Evolutionary conservation across 2,797 vertebrate genomes (phyloP).

Genomic region (Bufotes viridis): DNA sequence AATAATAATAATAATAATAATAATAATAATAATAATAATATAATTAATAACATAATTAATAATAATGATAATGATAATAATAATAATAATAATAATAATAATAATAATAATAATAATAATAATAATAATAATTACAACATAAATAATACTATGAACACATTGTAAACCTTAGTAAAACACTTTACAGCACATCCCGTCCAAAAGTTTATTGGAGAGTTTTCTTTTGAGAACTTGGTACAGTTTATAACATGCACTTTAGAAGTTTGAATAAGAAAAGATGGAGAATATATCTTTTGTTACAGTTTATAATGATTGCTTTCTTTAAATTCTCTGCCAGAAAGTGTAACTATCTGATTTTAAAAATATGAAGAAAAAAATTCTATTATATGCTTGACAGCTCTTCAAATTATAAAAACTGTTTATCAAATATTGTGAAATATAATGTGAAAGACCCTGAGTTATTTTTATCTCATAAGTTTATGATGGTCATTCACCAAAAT

Average conservation of each 20-base stretch:
- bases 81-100: not conserved
- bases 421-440: conserved; percentile 38
- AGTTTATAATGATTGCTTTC: conserved; percentile 41
- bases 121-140: not conserved
- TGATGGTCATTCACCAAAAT: conserved; percentile 26
- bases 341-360: conserved; percentile 42
- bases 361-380: conserved; percentile 17
- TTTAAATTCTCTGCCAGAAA: conserved; percentile 36
- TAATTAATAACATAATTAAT: too few species aligned
- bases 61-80: not conserved
- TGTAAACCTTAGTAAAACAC: not conserved
- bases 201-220: not conserved
- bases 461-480: conserved; percentile 30
- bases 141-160: not conserved
- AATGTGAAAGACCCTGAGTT: conserved; percentile 30
- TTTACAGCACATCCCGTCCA: not conserved
- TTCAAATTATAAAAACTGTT: conserved; percentile 43
- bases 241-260: conserved; percentile 17
- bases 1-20: too few species aligned
- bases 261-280: conserved; percentile 10
- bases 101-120: not conserved
- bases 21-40: not conserved
- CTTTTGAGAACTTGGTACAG: not conserved
- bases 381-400: conserved; percentile 49
- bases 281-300: conserved; percentile 28